Base-by-base conservation (phyloP, 2,113 vertebrate genomes). In the Asarcornis scutulata region DNA sequence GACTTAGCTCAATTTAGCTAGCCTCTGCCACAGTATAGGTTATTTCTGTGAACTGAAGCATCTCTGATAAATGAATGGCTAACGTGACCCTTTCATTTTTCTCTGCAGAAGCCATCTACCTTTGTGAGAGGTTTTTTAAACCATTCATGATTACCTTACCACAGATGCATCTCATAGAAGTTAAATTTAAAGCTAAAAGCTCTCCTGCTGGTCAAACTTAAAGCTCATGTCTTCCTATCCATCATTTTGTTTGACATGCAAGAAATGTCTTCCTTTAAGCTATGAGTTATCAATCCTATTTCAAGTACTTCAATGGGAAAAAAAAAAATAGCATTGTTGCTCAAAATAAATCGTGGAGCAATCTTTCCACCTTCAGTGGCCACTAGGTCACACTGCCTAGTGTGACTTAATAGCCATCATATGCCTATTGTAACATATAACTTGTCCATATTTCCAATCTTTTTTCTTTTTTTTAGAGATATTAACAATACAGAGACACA, bases 181-280 rank as follows among this genome's bases (percentile, higher is more conserved):
- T 7, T 36, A 62, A 86, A 87, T 84, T 92, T 93, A 75, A 96
- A 93, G 34, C 20, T 64, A 76, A 92, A 89, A 79, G 13, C 58
- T 75, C 44, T 91, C 71, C 48, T 80, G 44, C 53, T 53, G 4
- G 26, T 69, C 58, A 50, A 3, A 56, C 25, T 55, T 86, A 66
- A 73, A 89, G 31, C 18, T 85, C 69, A 76, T 16, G n/a, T 20
- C 48, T 79, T 95, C 91, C 58, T 69, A 27, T 25, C 26, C 9
- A 50, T 89, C 46, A 36, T 67, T 81, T 58, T 63, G 2, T 88
- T 86, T 60, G 68, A 91, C 46, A 63, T 36, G 26, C 22, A 84
- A 81, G 32, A 81, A 78, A 68, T 77, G 21, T 81, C 60, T 88
- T 89, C 66, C 74, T 78, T 94, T 88, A 56, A 86, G 27, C 27